Evolutionary conservation across 1,140 invertebrate species (phyloP), one percentile per base, ranked within the genome.

Genomic region (Leptinotarsa defecta): DNA sequence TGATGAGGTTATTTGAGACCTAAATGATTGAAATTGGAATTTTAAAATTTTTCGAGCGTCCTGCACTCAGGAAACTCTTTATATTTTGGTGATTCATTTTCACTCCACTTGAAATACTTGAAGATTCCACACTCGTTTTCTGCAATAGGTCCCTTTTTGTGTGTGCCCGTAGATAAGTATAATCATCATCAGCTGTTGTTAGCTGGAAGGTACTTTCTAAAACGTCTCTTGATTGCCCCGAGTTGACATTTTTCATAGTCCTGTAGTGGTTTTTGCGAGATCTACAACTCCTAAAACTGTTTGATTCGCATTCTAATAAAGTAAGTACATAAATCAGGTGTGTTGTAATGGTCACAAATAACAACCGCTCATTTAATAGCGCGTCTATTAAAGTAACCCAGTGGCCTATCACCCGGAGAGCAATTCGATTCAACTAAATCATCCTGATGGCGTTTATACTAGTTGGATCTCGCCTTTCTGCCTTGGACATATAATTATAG

Each of bases 391-490:
- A 78, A 65, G 73, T 79, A 77, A 79, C 77, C 77, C 77, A 79
- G 77, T 79, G 77, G 75, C 77, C 77, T 79, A 79, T 79, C 77
- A 79, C 77, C 77, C 64, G 69, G 69, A 76, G 77, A 77, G 73
- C 76, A 77, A 79, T 78, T 76, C 64, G 49, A 74, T 78, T 76
- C 74, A 75, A 73, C 73, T 79, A 77, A 79, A 77, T 79, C 73
- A 79, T 76, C 24, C 62, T 71, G 74, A 52, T 74, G 77, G 74
- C 77, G 75, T 76, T 76, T 78, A 74, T 74, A 73, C 73, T 71
- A 71, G 72, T 71, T 74, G 19, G 73, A 27, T 72, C 70, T 73
- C 71, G 64, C 74, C 70, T 75, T 76, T 73, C 68, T 71, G 77
- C 76, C 70, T 74, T 78, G 77, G 77, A 74, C 73, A 74, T 75